These are phyloP conservation scores for Microctonus brassicae DNA, from an alignment of 2,888 invertebrate species.

Conservation along the genomic window DNA sequence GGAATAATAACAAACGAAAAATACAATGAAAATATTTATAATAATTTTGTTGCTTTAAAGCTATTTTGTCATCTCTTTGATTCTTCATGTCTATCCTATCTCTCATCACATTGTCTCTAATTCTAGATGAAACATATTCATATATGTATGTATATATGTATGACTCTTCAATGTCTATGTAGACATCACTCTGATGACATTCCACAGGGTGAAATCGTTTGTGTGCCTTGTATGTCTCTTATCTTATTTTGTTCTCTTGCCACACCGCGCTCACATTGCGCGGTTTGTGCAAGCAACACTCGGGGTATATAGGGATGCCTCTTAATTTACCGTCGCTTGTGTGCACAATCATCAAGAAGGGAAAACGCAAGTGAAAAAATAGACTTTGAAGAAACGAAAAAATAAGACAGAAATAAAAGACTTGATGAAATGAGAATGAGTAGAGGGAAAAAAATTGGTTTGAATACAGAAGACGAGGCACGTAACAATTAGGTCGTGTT, in stretches of 20 bases:
- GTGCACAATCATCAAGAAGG: constrained; percentile 22
- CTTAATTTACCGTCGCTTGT: constrained; percentile 58
- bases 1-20: neutral
- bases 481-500: constrained; percentile 69
- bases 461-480: constrained; percentile 50
- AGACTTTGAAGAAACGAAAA: constrained; percentile 38
- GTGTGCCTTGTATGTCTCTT: neutral
- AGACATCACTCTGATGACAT: constrained; percentile 21
- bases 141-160: neutral
- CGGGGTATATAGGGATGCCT: constrained; percentile 49
- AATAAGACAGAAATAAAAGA: constrained; percentile 38
- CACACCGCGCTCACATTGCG: constrained; percentile 3
- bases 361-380: constrained; percentile 29
- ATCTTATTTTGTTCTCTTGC: neutral
- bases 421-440: constrained; percentile 35
- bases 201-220: constrained; percentile 32
- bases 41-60: neutral
- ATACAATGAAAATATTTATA: neutral
- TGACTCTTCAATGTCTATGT: neutral
- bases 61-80: neutral
- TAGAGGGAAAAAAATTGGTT: constrained; percentile 36
- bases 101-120: neutral
- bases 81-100: neutral
- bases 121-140: neutral
- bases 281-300: neutral